A percentile compares a stretch with the other conserved stretches of the same genome.
Conservation (phyloP, 2,888 invertebrate species). For the Tenthredo livida region DNA sequence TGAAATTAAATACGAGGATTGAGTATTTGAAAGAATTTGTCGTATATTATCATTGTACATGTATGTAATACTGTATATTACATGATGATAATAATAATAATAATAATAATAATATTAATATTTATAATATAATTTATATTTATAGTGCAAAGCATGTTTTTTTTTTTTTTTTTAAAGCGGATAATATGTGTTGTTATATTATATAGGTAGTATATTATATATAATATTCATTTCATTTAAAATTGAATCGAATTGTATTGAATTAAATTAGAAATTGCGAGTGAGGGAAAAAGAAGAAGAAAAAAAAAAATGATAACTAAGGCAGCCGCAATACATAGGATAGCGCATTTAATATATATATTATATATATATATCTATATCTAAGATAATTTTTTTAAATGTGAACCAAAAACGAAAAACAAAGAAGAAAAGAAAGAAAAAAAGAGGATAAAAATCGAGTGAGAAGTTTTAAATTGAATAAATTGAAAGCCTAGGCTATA, state of each 20-base stretch:
- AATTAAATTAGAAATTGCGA: not conserved
- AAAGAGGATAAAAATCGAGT: not conserved
- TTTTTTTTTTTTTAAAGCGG: not conserved
- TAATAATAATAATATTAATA: not conserved
- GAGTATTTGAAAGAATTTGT: not conserved
- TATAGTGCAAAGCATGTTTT: not conserved
- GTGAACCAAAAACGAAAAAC: not conserved
- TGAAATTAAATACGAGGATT: not conserved
- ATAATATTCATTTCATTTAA: too few species aligned
- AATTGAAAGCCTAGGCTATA: slow-evolving; percentile 58
- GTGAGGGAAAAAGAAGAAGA: not conserved
- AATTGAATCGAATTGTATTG: not conserved
- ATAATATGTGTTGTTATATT: not conserved
- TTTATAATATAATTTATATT: not conserved
- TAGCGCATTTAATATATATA: slow-evolving; percentile 4
- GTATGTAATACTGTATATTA: slow-evolving; percentile 5
- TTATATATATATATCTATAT: not conserved
- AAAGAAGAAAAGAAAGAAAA: not conserved
- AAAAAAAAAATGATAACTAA: not conserved
- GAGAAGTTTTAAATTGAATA: not conserved
- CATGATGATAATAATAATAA: not conserved
- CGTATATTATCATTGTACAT: not conserved
- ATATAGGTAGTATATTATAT: not conserved
- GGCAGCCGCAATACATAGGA: slow-evolving; percentile 1
- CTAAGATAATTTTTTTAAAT: slow-evolving; percentile 2